A percentile compares a stretch with the other conserved stretches of the same genome.
Conservation (phyloP, 2,797 vertebrate species). For the Champsocephalus esox region DNA sequence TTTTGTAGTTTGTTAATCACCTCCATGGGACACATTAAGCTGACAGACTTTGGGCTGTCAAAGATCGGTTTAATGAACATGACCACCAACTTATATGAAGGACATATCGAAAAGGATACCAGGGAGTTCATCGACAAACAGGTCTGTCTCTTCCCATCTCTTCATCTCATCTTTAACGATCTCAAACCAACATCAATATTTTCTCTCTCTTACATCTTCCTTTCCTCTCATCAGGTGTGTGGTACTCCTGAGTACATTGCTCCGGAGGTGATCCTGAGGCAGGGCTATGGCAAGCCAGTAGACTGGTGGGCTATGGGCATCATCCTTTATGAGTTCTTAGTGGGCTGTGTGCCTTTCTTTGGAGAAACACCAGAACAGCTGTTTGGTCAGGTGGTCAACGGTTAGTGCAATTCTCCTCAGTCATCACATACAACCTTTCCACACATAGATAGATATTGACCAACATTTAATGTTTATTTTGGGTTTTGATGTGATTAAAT, state of each 20-base stretch:
- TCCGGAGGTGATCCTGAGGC: constrained; percentile 94
- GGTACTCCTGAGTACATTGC: constrained; percentile 96
- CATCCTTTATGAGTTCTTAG: constrained; percentile 94
- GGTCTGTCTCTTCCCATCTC: constrained; percentile 65
- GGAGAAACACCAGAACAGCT: constrained; percentile 95
- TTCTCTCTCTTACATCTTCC: neutral
- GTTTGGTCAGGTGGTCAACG: constrained; percentile 96
- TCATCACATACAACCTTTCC: neutral
- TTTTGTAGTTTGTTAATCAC: constrained; percentile 91
- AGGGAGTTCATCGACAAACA: constrained; percentile 96
- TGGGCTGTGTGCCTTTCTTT: constrained; percentile 96
- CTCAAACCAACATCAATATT: neutral
- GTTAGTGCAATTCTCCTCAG: constrained; percentile 58
- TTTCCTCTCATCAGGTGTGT: constrained; percentile 85
- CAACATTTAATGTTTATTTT: neutral
- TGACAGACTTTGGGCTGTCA: constrained; percentile 95
- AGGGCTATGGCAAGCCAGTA: constrained; percentile 95
- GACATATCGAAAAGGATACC: constrained; percentile 95
- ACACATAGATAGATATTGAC: neutral
- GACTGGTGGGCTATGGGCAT: constrained; percentile 98
- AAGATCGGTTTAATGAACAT: constrained; percentile 97
- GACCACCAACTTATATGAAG: constrained; percentile 96
- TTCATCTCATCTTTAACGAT: neutral
- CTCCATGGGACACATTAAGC: constrained; percentile 95
- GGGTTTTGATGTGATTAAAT: neutral